Evolutionary conservation across 2,113 vertebrate genomes (phyloP).

Genomic region (Paracanthobrama guichenoti): DNA sequence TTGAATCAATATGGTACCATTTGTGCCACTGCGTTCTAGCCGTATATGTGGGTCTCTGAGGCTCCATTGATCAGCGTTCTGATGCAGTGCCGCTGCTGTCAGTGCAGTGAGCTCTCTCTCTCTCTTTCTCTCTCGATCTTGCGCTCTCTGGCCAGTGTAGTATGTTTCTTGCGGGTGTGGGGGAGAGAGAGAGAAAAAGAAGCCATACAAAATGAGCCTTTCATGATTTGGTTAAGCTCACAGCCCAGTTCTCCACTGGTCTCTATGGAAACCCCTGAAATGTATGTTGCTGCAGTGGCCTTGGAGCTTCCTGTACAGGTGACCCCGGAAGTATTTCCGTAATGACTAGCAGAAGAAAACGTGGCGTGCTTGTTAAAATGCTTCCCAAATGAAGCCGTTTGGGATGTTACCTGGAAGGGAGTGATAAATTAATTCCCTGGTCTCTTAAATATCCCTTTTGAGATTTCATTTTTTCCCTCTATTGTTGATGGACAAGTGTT

Average conservation of each 20-base stretch:
- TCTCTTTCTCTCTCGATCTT: constrained; percentile 9
- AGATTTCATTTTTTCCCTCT: not conserved
- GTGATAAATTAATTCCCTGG: not conserved
- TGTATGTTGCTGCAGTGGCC: constrained; percentile 69
- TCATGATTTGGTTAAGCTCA: constrained; percentile 66
- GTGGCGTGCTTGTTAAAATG: not conserved
- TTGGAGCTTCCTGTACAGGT: constrained; percentile 64
- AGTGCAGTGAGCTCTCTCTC: constrained; percentile 11
- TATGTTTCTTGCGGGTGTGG: constrained; percentile 45
- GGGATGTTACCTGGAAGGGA: not conserved
- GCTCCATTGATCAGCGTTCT: constrained; percentile 38
- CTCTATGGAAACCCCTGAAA: constrained; percentile 79
- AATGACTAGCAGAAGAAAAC: not conserved
- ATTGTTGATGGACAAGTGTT: not conserved
- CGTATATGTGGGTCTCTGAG: constrained; percentile 11
- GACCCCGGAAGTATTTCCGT: constrained; percentile 64
- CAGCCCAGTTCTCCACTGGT: constrained; percentile 68
- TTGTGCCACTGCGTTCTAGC: constrained; percentile 37
- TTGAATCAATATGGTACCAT: constrained; percentile 43
- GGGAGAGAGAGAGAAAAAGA: constrained; percentile 35
- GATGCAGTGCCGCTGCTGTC: constrained; percentile 27
- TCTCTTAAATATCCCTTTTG: not conserved
- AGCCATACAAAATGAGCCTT: constrained; percentile 66
- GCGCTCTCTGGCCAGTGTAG: constrained; percentile 6
- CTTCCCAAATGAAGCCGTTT: too few relatives aligned